Evolutionary conservation across 2,797 vertebrate genomes (phyloP).

Genomic region (Lophius americanus): DNA sequence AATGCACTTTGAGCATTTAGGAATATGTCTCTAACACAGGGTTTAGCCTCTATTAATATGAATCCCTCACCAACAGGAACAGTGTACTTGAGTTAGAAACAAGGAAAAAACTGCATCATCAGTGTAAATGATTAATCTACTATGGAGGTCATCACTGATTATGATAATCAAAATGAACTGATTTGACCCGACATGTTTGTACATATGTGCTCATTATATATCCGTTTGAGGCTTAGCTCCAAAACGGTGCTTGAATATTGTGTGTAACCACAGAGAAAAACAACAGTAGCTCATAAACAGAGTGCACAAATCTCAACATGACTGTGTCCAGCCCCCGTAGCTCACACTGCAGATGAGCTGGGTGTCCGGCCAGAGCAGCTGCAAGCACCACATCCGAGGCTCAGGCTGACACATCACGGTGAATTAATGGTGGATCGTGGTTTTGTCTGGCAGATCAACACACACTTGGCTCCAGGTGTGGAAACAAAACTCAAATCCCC

Average conservation of each 20-base stretch:
- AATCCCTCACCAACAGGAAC: constrained; percentile 56
- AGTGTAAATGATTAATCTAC: constrained; percentile 74
- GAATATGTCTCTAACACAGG: constrained; percentile 52
- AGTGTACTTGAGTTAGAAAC: constrained; percentile 55
- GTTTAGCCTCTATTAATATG: constrained; percentile 38
- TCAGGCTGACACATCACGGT: constrained; percentile 63
- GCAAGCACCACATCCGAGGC: constrained; percentile 37
- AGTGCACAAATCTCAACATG: constrained; percentile 4
- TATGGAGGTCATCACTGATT: constrained; percentile 64
- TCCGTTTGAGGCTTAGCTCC: background rate
- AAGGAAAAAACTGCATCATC: constrained; percentile 23
- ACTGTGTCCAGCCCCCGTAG: constrained; percentile 7
- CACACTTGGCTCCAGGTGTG: constrained; percentile 62
- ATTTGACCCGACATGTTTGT: background rate
- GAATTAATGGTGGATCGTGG: constrained; percentile 54
- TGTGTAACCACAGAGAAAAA: background rate
- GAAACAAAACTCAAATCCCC: constrained; percentile 75
- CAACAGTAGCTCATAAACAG: background rate
- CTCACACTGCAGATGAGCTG: constrained; percentile 19
- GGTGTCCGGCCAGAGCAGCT: constrained; percentile 49
- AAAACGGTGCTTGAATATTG: background rate
- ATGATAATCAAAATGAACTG: background rate
- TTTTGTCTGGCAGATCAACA: constrained; percentile 66
- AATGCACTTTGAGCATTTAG: constrained; percentile 24
- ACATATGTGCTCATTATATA: background rate